Percentiles rank a stretch among this genome's conserved stretches.
Conservation (phyloP, 2,888 invertebrate species). For the Tuberolachnus salignus region DNA sequence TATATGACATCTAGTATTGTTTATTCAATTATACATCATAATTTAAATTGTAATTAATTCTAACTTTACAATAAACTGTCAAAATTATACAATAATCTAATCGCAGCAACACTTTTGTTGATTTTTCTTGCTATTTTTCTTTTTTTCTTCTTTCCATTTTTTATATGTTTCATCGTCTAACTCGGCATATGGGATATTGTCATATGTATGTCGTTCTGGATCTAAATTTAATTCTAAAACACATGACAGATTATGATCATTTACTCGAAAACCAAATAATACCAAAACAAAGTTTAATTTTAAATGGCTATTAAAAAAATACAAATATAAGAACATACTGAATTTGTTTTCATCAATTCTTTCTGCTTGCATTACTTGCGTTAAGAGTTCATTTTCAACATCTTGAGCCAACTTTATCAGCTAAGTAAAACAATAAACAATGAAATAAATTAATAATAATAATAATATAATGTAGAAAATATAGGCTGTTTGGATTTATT, state of each 20-base stretch:
- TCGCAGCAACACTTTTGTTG: constrained; percentile 35
- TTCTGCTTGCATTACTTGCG: constrained; percentile 75
- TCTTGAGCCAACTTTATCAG: constrained; percentile 72
- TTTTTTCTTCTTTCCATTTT: constrained; percentile 53
- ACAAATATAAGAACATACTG: constrained; percentile 8
- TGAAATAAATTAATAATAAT: not conserved
- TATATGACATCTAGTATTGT: too few species aligned
- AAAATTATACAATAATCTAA: not conserved
- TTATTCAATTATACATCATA: too few species aligned
- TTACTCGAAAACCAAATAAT: constrained; percentile 61
- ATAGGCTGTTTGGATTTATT: too few species aligned
- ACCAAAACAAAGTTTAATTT: not conserved
- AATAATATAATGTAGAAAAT: not conserved
- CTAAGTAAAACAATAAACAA: constrained; percentile 64
- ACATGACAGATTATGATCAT: constrained; percentile 5
- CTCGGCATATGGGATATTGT: constrained; percentile 63
- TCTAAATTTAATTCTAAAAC: constrained; percentile 70
- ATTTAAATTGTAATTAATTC: not conserved
- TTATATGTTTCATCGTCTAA: constrained; percentile 57
- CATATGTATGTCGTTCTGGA: constrained; percentile 68
- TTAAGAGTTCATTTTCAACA: constrained; percentile 74
- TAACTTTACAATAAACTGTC: not conserved
- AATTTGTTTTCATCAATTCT: constrained; percentile 62
- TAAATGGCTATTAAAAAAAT: not conserved
- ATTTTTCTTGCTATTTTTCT: constrained; percentile 31